A percentile compares a stretch with the other conserved stretches of the same genome.
Evolutionary conservation across 2,888 invertebrate species (phyloP).

Genomic region (Pyrrhia umbra): DNA sequence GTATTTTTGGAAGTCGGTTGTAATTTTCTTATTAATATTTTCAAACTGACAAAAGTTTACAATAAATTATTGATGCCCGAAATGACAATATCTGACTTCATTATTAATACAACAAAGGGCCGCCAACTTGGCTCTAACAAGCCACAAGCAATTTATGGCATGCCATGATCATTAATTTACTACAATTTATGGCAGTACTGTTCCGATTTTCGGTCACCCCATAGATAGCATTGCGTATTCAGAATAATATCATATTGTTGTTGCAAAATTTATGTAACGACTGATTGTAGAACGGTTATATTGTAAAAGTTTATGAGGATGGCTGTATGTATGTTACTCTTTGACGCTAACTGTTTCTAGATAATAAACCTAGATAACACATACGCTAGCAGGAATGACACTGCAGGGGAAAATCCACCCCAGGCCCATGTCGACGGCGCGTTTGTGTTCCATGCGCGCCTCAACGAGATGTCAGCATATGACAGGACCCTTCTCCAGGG

Average conservation of each 20-base stretch:
- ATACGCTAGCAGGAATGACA: too few species aligned
- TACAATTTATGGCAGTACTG: slow-evolving; percentile 34
- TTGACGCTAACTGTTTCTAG: too few species aligned
- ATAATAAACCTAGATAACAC: too few species aligned
- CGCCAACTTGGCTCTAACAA: slow-evolving; percentile 22
- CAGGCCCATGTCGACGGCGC: too few species aligned
- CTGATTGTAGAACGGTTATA: too few species aligned
- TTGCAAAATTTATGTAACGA: slow-evolving; percentile 29
- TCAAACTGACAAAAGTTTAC: background rate
- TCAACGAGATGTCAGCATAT: too few species aligned
- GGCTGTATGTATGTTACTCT: too few species aligned
- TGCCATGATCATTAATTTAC: slow-evolving; percentile 42
- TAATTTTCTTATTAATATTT: background rate
- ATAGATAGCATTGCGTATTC: slow-evolving; percentile 8
- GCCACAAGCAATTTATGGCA: slow-evolving; percentile 42
- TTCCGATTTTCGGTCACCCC: slow-evolving; percentile 17
- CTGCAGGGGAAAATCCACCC: too few species aligned
- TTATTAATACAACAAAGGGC: slow-evolving; percentile 10
- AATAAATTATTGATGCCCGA: background rate
- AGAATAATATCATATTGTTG: slow-evolving; percentile 17
- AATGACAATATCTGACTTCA: slow-evolving; percentile 33
- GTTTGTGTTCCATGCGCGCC: too few species aligned
- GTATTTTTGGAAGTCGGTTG: too few species aligned
- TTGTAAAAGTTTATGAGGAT: too few species aligned
- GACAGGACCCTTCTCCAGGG: too few species aligned